Percentiles rank a stretch among this genome's conserved stretches.
These are phyloP conservation scores for Scaptomyza hsui DNA, from an alignment of 1,140 invertebrate genomes.

Conservation along the genomic window DNA sequence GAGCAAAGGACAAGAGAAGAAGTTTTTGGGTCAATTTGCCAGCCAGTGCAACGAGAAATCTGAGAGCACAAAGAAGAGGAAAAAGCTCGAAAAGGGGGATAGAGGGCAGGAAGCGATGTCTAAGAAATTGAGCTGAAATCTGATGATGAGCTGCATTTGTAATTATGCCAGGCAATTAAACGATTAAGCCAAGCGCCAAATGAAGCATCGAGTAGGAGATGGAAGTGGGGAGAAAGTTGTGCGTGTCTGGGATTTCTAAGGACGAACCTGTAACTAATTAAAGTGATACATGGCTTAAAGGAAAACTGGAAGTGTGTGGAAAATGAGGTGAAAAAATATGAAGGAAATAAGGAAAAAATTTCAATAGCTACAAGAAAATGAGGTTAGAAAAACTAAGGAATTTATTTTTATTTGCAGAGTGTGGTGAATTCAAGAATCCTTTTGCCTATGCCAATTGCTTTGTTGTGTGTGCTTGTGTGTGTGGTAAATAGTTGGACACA, in stretches of 20 bases:
- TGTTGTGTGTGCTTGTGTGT: constrained; percentile 20
- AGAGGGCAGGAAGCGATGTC: constrained; percentile 4
- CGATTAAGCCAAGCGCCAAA: constrained; percentile 60
- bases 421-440: constrained; percentile 16
- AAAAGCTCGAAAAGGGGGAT: background rate
- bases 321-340: no score
- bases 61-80: constrained; percentile 7
- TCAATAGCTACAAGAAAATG: background rate
- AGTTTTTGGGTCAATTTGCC: constrained; percentile 57
- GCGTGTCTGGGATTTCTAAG: constrained; percentile 49
- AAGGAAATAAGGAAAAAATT: no score
- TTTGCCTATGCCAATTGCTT: constrained; percentile 5
- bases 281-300: constrained; percentile 39
- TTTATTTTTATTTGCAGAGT: no score
- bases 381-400: background rate
- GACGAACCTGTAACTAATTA: constrained; percentile 60
- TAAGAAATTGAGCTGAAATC: constrained; percentile 75
- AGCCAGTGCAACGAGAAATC: constrained; percentile 35
- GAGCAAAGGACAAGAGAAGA: constrained; percentile 30
- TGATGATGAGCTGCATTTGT: constrained; percentile 81
- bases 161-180: constrained; percentile 81
- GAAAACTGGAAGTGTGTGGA: background rate
- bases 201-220: constrained; percentile 30
- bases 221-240: background rate
- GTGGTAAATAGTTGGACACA: constrained; percentile 20